phyloP scores from a whole-genome alignment of 2,888 invertebrate genomes.

The Yponomeuta plumbellus region DNA sequence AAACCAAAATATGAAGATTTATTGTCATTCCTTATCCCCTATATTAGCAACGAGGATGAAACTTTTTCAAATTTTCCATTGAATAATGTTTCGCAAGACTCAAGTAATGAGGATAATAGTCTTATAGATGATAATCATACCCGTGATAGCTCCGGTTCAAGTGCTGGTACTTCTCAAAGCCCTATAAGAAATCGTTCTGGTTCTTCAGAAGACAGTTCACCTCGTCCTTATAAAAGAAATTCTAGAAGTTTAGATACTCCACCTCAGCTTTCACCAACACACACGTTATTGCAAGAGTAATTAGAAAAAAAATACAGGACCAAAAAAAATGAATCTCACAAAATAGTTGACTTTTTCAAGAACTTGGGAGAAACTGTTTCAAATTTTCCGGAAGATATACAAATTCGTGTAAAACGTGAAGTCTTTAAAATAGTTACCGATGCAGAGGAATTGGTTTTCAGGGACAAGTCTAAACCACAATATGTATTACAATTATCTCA shows the following conservation, averaged over 20 bases:
- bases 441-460: conserved; percentile 26
- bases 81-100: conserved; percentile 10
- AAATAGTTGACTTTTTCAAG: conserved; percentile 23
- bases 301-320: conserved; percentile 18
- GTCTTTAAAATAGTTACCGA: conserved; percentile 26
- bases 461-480: conserved; percentile 20
- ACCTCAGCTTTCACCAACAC: conserved; percentile 17
- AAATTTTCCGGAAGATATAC: conserved; percentile 25
- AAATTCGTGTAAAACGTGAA: conserved; percentile 25
- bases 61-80: conserved; percentile 17
- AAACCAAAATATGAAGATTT: no score
- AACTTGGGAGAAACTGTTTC: conserved; percentile 23
- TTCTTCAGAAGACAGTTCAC: conserved; percentile 16
- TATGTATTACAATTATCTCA: conserved; percentile 12
- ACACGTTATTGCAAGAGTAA: conserved; percentile 17
- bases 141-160: conserved; percentile 16
- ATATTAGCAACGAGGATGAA: conserved; percentile 16
- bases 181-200: conserved; percentile 16
- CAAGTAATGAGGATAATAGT: conserved; percentile 17
- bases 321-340: conserved; percentile 15
- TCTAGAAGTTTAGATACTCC: conserved; percentile 13
- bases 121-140: conserved; percentile 13
- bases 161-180: conserved; percentile 17
- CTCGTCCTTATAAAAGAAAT: conserved; percentile 17
- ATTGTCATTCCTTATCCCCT: no score